These are phyloP conservation scores for Penelope pileata DNA, from an alignment of 2,113 vertebrate genomes.

Conservation along the genomic window DNA sequence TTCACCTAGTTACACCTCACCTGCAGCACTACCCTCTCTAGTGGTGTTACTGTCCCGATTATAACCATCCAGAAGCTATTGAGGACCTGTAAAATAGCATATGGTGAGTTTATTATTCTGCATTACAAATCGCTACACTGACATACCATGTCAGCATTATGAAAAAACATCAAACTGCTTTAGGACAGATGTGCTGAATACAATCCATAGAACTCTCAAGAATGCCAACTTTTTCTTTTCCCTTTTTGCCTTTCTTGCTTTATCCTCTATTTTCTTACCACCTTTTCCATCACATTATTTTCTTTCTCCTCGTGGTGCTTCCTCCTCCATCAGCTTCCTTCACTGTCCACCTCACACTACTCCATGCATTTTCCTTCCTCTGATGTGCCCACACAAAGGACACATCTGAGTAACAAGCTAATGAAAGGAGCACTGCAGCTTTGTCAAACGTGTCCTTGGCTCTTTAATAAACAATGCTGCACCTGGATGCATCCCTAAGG, in stretches of 20 bases:
- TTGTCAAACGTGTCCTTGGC: not conserved
- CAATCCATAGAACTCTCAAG: not conserved
- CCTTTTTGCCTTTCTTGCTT: not conserved
- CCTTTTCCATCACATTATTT: not conserved
- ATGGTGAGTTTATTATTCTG: not conserved
- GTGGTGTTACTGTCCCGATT: not conserved
- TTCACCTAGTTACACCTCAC: not conserved
- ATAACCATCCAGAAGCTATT: not conserved
- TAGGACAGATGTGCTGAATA: not conserved
- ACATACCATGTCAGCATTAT: not conserved
- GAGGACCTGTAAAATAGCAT: not conserved
- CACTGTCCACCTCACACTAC: not conserved
- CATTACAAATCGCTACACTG: not conserved
- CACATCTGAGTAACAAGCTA: not conserved
- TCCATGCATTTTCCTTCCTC: not conserved
- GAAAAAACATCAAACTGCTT: slow-evolving; percentile 9
- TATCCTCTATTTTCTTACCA: not conserved
- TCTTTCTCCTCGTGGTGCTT: not conserved
- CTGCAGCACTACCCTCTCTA: not conserved
- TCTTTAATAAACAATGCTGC: not conserved
- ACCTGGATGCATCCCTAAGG: not conserved
- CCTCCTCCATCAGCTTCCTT: not conserved
- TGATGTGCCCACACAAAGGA: not conserved
- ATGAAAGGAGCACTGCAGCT: not conserved
- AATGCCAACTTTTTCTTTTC: rapidly evolving